Conservation (phyloP, 1,140 invertebrate genomes). For the Atta colombica region DNA sequence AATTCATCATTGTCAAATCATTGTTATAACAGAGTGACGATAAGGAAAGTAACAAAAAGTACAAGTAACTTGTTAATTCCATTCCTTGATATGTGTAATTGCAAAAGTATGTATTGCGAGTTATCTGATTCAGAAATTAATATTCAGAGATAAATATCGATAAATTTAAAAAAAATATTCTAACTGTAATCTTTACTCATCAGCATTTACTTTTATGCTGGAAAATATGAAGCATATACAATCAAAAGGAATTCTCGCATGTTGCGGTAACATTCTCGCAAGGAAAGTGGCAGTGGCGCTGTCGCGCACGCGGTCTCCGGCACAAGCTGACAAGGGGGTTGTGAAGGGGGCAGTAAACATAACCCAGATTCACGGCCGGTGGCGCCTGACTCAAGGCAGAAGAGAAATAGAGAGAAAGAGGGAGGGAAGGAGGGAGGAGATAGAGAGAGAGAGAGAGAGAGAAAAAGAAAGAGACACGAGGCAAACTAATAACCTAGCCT, state of each 20-base stretch:
- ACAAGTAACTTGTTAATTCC: too few relatives aligned
- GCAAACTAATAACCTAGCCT: slow-evolving; percentile 80
- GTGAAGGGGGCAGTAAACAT: slow-evolving; percentile 79
- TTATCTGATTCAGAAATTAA: background rate
- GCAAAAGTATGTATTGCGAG: background rate
- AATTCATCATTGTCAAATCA: too few relatives aligned
- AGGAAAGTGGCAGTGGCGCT: slow-evolving; percentile 28
- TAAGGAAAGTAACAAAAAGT: too few relatives aligned
- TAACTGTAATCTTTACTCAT: background rate
- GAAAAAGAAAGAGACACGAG: slow-evolving; percentile 38
- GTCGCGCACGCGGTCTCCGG: slow-evolving; percentile 5
- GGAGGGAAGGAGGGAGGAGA: background rate
- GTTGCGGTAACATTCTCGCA: slow-evolving; percentile 9
- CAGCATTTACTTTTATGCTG: background rate
- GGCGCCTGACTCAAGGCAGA: slow-evolving; percentile 51
- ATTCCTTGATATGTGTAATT: background rate
- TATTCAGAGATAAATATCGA: background rate
- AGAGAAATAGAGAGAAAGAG: slow-evolving; percentile 46
- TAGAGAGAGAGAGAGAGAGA: background rate
- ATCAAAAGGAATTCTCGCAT: background rate
- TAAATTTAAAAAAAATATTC: background rate
- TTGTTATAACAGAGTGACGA: too few relatives aligned
- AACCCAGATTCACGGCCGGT: slow-evolving; percentile 77
- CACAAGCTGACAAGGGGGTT: background rate
- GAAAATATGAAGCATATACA: background rate